Evolutionary conservation across 2,797 vertebrate genomes (phyloP), one percentile per base, ranked within the genome.

Genomic region (Cryptoprocta ferox): DNA sequence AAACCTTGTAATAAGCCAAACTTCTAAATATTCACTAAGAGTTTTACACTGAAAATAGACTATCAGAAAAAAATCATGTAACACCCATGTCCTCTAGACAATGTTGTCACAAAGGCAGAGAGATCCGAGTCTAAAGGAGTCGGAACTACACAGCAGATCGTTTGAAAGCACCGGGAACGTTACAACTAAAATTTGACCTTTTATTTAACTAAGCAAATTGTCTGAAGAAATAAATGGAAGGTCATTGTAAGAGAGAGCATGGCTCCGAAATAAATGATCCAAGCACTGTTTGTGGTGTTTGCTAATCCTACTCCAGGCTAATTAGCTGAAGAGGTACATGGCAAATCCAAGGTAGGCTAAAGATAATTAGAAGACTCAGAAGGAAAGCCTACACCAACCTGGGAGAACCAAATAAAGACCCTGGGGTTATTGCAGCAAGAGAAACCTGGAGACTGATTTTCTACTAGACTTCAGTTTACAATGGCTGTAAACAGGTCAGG

Each of bases 1-100:
- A 80, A 91, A 94, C 39, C 37, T 94, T 80, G 80, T 83, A 83
- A 85, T 78, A 93, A 90, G 91, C 66, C 84, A 93, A 70, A 79
- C 80, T 95, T 87, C 83, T 92, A 93, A 96, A 86, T 88, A 76
- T 18, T 85, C 63, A 87, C 76, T 59, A 56, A 70, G 32, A 59
- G 15, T 81, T 93, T 91, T 81, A 81, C 15, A 65, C 7, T 81
- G 24, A 84, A 89, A 75, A 87, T 39, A 92, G 42, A 83, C 14
- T 30, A n/a, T 42, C 7, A 39, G 19, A 26, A 68, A 48, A 56
- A 56, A 45, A 30, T 24, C 24, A 56, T 56, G 1, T 5, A 61
- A 86, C 15, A 59, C 6, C 28, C 11, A 19, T 71, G 42, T 86
- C 68, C 35, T 85, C 79, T 9, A 68, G 71, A 16, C 78, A 65